These are phyloP conservation scores for Dyspetes luteomarginatus DNA, from an alignment of 2,888 invertebrate species.

Conservation along the genomic window DNA sequence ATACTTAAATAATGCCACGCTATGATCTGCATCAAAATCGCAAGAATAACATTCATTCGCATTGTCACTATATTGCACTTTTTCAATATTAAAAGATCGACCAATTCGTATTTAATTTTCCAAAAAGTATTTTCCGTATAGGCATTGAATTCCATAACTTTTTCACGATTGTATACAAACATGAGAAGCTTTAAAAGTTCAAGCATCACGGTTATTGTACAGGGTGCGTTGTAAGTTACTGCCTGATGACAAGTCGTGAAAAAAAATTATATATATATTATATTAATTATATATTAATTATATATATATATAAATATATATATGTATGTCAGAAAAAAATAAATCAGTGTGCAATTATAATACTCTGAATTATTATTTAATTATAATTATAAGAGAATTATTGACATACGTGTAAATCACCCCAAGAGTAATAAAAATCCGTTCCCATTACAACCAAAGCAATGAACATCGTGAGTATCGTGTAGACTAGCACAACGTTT, in stretches of 20 bases:
- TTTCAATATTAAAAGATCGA: slow-evolving; percentile 62
- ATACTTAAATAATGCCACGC: slow-evolving; percentile 67
- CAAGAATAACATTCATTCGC: slow-evolving; percentile 50
- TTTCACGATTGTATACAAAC: slow-evolving; percentile 63
- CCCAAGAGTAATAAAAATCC: slow-evolving; percentile 68
- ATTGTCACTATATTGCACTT: slow-evolving; percentile 65
- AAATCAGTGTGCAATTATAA: too few species aligned
- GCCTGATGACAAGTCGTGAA: slow-evolving; percentile 63
- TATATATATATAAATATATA: too few species aligned
- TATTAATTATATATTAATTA: neutral
- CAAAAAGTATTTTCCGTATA: slow-evolving; percentile 69
- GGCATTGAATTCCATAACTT: slow-evolving; percentile 68
- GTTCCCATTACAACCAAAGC: slow-evolving; percentile 61
- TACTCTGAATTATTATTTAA: too few species aligned
- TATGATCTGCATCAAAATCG: slow-evolving; percentile 62
- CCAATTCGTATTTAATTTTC: slow-evolving; percentile 60
- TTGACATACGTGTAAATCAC: slow-evolving; percentile 66
- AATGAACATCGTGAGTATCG: slow-evolving; percentile 63
- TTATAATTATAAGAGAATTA: too few species aligned
- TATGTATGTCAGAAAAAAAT: too few species aligned
- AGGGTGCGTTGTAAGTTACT: slow-evolving; percentile 65
- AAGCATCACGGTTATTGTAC: slow-evolving; percentile 59
- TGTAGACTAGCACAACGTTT: slow-evolving; percentile 62
- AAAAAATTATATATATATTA: neutral
- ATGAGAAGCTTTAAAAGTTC: slow-evolving; percentile 66